Base-by-base conservation (phyloP, 1,140 invertebrate species). In the Pseudomyrmex concolor region DNA sequence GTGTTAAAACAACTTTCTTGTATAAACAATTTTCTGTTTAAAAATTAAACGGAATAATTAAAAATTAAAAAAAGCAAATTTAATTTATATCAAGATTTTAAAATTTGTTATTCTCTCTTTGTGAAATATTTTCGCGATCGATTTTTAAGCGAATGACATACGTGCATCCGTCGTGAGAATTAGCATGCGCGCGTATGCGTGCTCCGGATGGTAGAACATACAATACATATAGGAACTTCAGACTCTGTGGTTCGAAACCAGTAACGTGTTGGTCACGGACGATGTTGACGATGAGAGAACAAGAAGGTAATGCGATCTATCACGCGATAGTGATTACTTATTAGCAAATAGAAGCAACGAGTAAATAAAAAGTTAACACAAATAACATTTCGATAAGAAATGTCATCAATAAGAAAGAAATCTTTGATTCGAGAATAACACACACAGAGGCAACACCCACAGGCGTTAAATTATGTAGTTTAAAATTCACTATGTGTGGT, bases 211-310 rank as follows among this genome's bases (percentile, higher is more conserved):
- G 90, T 91, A 91, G 91, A 90, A 90, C 89, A 94, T 91, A 92
- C 92, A 93, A 94, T 94, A 94, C 93, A 94, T 94, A 94, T 94
- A 93, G 93, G 94, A 94, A 94, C 93, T 91, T 92, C 92, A 92
- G 88, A 89, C 89, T 92, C 84, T 94, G 94, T 90, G 94, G 94
- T 94, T 93, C 93, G 92, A 94, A 93, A 92, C 92, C 92, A 80
- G 91, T 92, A 91, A 91, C 89, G 89, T 92, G 92, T 91, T 25
- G 89, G 91, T 86, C 84, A 72, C 64, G 54, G 25, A 63, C 34
- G 34, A 63, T 59, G 57, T 19, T 57, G 55, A 81, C 45, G 67
- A 74, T 77, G 73, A 71, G 54, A 84, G 63, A 78, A 66, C 17
- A 22, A 70, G 54, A 43, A 71, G 19, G 12, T 9, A 22, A 67